Conservation (phyloP, 2,113 vertebrate species). For the Catharus fuscescens region DNA sequence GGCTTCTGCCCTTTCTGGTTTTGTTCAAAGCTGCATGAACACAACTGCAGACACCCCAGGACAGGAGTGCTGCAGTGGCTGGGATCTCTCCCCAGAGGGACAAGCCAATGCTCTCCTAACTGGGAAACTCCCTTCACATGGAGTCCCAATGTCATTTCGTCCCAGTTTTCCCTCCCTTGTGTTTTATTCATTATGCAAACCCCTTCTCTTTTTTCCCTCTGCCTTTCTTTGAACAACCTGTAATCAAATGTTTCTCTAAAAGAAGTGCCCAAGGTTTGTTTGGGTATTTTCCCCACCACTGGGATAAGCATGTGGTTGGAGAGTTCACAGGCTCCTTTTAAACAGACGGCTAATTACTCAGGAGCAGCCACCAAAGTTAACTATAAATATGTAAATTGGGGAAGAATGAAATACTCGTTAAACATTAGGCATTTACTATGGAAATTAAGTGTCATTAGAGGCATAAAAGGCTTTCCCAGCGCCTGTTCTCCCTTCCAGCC, state of each 20-base stretch:
- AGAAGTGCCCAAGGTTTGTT: not conserved
- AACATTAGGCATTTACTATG: constrained; percentile 67
- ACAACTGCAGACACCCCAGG: accelerated
- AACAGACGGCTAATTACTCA: constrained; percentile 55
- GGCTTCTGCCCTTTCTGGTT: not conserved
- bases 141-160: not conserved
- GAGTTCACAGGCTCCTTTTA: constrained; percentile 25
- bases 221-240: not conserved
- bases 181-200: not conserved
- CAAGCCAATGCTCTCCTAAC: not conserved
- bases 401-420: constrained; percentile 59
- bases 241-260: not conserved
- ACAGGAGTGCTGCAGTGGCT: accelerated
- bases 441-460: constrained; percentile 67
- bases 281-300: not conserved
- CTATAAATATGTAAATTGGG: constrained; percentile 66
- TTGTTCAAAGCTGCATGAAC: not conserved
- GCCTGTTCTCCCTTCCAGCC: constrained; percentile 34
- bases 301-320: constrained; percentile 1
- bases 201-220: not conserved
- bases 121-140: not conserved
- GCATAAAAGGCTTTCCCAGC: constrained; percentile 41
- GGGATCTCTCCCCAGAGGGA: not conserved
- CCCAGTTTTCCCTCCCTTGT: not conserved
- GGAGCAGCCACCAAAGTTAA: constrained; percentile 60